Evolutionary conservation across 2,113 vertebrate genomes (phyloP), one percentile per base, ranked within the genome.

Genomic region (Salvelinus alpinus): DNA sequence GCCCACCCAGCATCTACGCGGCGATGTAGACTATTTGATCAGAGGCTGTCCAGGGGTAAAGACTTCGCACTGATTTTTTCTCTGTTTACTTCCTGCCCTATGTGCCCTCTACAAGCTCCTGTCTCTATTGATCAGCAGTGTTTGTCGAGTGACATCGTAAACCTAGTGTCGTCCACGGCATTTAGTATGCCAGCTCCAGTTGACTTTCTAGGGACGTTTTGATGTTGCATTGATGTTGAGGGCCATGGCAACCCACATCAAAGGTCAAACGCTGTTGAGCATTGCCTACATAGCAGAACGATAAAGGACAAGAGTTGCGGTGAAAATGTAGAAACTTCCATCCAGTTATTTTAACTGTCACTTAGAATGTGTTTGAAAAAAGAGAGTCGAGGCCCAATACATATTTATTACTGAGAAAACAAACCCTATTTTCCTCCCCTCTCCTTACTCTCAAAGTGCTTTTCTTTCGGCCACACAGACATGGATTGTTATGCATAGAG

Each of bases 401-500:
- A 90, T 88, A 88, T 89, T 88, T 80, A 90, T 88, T 67, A 76
- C 13, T 18, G 27, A 38, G 38, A 69, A 75, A 18, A 67, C 16
- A 34, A 24, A 44, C 14, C 72, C 73, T 81, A 71, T 72, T 83
- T 70, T 67, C 12, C 5, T 34, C n/a, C 75, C 74, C 82, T 70
- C 71, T 83, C 71, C 65, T 18, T 6, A 66, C 77, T 44, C 79
- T 84, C 60, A 59, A 34, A 62, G 74, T 80, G 78, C 81, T 86
- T 88, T 86, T 85, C 80, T 85, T 83, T 80, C 68, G 82, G 82
- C 71, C 81, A 67, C 84, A 87, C 81, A 86, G 80, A 66, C 74
- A 34, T 1, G 62, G 80, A 91, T 93, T 91, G 86, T 90, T 88
- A 92, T 93, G 88, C 91, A 92, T 88, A 82, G 87, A 87, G 79